phyloP scores from a whole-genome alignment of 2,797 vertebrate species.

The Rhynchotus rufescens region DNA sequence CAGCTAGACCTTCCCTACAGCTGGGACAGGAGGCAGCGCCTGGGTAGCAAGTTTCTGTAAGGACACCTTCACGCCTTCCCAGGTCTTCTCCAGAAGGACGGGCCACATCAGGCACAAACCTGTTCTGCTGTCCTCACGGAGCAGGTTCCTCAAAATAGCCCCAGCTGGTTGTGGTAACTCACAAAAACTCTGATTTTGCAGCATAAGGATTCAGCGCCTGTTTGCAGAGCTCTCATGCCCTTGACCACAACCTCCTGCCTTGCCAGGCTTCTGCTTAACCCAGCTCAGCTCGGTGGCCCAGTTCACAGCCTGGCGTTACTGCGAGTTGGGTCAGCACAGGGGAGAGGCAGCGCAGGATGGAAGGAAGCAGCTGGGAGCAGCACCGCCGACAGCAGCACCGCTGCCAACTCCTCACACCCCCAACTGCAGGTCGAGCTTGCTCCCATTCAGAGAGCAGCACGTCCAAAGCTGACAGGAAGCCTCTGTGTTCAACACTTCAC shows the following conservation, averaged over 20 bases:
- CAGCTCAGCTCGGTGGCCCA: too few relatives aligned
- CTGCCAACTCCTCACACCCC: neutral
- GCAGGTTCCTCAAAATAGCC: neutral
- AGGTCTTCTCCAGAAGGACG: neutral
- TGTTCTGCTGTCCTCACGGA: neutral
- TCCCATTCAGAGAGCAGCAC: neutral
- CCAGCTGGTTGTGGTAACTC: neutral
- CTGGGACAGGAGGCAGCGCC: neutral
- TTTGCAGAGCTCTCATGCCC: neutral
- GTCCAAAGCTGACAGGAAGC: neutral
- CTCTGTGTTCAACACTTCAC: neutral
- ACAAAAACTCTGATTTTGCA: too few relatives aligned
- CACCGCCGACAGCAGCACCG: fast-evolving
- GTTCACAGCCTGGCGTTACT: neutral
- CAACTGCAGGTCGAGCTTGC: fast-evolving
- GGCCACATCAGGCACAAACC: neutral
- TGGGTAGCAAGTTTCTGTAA: fast-evolving
- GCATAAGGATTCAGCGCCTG: neutral
- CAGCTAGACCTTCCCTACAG: neutral
- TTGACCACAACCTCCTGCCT: neutral
- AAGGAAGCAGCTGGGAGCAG: too few relatives aligned
- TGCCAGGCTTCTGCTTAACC: too few relatives aligned
- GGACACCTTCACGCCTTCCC: neutral
- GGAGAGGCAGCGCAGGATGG: fast-evolving
- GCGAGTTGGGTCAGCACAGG: neutral